Base-by-base conservation (phyloP, 2,797 vertebrate genomes). In the Chrosomus eos region DNA sequence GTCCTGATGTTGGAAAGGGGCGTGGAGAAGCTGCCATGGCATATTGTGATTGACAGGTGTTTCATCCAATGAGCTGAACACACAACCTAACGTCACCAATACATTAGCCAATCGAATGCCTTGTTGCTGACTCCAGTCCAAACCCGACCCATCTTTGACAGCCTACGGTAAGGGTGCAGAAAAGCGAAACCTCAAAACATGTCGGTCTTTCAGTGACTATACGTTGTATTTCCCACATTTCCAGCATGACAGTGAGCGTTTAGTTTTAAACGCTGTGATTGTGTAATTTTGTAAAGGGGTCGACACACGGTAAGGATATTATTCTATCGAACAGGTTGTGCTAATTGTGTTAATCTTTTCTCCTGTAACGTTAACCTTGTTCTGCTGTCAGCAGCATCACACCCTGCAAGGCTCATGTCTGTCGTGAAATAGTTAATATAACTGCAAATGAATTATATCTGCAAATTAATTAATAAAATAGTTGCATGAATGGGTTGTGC, bases 231-330 rank as follows among this genome's bases (percentile, higher is more conserved):
- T 53, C n/a, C 2, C 7, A 10, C 16, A 53, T 70, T 86, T 58
- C 38, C 51, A 40, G 36, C 38, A 62, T 51, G 84, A 36, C 72
- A 71, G 11, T 16, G 3, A 26, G 11, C 55, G 51, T 14, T 40
- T 7, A 53, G 53, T 36, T 14, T 66, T n/a, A 53, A 31, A 78
- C 10, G 33, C 72, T 16, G 53, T 83, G 77, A 83, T 21, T 13
- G 55, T 43, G 23, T 66, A 1, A 67, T 40, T 19, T 43, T 21
- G 10, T 36, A 8, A 26, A 53, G 26, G 58, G 21, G 58, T 58
- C 76, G 92, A 87, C 91, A 89, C 68, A 88, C 14, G 77, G 84
- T 80, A 80, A 88, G 84, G 80, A 72, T 53, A 19, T 26, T 45
- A 78, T 45, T 33, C 9, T n/a, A 31, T 31, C 14, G 45, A 33